These are phyloP conservation scores for Zapornia atra DNA, from an alignment of 2,113 vertebrate species.

Conservation along the genomic window DNA sequence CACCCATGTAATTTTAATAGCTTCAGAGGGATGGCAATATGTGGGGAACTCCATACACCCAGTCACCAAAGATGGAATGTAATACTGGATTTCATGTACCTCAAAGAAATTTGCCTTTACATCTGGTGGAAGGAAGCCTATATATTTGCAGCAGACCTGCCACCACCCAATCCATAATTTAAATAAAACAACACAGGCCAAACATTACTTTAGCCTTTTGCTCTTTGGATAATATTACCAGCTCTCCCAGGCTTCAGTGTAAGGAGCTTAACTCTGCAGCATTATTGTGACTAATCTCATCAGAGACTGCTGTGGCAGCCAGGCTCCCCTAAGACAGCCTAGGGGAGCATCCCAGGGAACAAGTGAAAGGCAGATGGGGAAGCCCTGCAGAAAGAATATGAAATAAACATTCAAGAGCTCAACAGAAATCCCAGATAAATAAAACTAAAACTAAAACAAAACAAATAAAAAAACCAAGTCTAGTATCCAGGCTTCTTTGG, in stretches of 20 bases:
- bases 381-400: not conserved
- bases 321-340: not conserved
- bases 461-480: not conserved
- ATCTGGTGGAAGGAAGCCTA: not conserved
- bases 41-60: not conserved
- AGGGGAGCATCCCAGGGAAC: not conserved
- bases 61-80: not conserved
- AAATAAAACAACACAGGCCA: not conserved
- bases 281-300: conserved; percentile 59
- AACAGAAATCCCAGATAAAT: not conserved
- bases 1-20: not conserved
- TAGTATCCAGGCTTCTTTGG: not conserved
- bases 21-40: not conserved
- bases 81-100: not conserved
- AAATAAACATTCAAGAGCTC: conserved; percentile 18
- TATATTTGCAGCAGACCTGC: not conserved
- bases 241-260: conserved; percentile 6
- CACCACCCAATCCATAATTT: not conserved
- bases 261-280: conserved; percentile 59
- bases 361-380: conserved; percentile 31
- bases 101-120: not conserved
- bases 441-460: no score
- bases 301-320: conserved; percentile 20
- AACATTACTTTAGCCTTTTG: conserved; percentile 29
- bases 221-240: conserved; percentile 28